Evolutionary conservation across 2,113 vertebrate species (phyloP).

Genomic region (Capricornis sumatraensis): DNA sequence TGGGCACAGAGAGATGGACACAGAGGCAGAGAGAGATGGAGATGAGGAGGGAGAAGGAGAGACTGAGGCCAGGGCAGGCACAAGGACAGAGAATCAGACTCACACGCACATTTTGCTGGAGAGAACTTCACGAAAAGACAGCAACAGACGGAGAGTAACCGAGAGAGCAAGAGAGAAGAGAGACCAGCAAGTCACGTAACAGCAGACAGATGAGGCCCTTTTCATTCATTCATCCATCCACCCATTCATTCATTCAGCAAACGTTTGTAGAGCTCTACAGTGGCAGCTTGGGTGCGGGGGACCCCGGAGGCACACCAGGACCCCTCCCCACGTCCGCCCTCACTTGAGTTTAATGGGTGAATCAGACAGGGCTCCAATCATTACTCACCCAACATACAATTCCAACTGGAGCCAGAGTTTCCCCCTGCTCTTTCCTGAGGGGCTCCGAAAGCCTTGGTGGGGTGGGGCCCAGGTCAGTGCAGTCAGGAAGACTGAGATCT

Average conservation of each 20-base stretch:
- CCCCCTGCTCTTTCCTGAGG: neutral
- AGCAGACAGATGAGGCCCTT: neutral
- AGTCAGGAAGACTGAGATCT: neutral
- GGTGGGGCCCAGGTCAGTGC: rapidly evolving
- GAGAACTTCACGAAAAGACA: neutral
- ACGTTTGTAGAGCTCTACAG: neutral
- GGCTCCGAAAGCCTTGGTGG: neutral
- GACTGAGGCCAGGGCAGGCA: neutral
- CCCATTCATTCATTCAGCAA: neutral
- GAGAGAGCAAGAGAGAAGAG: neutral
- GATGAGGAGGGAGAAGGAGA: neutral
- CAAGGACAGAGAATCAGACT: neutral
- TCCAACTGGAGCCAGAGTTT: rapidly evolving
- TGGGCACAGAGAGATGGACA: neutral
- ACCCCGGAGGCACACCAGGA: neutral
- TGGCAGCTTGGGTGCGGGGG: neutral
- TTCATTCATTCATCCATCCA: neutral
- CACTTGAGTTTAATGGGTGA: neutral
- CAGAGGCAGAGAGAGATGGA: neutral
- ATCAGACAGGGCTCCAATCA: neutral
- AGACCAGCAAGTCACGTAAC: neutral
- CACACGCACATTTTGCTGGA: neutral
- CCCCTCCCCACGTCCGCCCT: neutral
- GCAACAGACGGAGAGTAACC: neutral
- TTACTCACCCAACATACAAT: neutral